Percentiles rank a stretch among this genome's conserved stretches.
Evolutionary conservation across 92 coral and sea anemone genomes (phyloP).

Genomic region (Parazoanthus darwini): DNA sequence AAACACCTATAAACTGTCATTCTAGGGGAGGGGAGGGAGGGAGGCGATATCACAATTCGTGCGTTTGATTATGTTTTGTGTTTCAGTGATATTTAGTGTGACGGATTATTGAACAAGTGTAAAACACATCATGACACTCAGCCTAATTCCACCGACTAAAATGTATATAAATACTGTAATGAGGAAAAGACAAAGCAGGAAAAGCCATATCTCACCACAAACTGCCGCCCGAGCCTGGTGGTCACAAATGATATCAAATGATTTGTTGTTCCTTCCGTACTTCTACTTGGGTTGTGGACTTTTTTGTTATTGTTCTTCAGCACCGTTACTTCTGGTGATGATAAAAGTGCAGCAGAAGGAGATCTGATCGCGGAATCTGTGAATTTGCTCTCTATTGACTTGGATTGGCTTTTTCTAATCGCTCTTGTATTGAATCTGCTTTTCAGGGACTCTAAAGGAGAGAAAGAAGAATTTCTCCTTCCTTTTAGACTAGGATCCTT

Average conservation of each 20-base stretch:
- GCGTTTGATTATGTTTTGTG: too few species aligned
- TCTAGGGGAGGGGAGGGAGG: neutral
- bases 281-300: neutral
- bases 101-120: too few species aligned
- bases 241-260: slow-evolving; percentile 67
- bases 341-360: neutral
- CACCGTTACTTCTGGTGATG: slow-evolving; percentile 27
- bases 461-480: slow-evolving; percentile 36
- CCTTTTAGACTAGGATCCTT: neutral
- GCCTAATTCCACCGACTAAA: too few species aligned
- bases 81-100: too few species aligned
- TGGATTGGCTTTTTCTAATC: neutral
- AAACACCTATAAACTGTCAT: neutral
- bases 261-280: neutral
- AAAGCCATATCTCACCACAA: slow-evolving; percentile 48
- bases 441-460: slow-evolving; percentile 34
- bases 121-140: too few species aligned
- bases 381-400: slow-evolving; percentile 16
- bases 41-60: neutral
- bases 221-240: slow-evolving; percentile 70
- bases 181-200: neutral
- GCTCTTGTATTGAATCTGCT: slow-evolving; percentile 7
- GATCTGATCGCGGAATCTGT: slow-evolving; percentile 14
- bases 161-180: neutral
- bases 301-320: neutral